Base-by-base conservation (phyloP, 2,888 invertebrate species). In the Ischnus inquisitorius region DNA sequence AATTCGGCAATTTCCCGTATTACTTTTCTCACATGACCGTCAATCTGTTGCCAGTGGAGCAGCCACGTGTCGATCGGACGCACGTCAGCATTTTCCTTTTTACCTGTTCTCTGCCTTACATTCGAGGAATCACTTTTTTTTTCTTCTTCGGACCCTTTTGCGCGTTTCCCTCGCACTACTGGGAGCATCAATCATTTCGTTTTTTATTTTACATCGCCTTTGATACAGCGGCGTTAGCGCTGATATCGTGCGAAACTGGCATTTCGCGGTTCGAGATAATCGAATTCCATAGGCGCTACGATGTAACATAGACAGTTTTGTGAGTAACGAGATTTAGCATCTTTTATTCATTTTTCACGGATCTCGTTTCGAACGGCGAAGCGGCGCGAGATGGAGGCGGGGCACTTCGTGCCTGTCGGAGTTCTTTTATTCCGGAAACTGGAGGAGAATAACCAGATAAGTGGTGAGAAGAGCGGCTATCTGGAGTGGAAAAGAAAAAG, bases 401-500 rank as follows among this genome's bases (percentile, higher is more conserved):
- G 16, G 14, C 25, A 60, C 57, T 60, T 12, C 25, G 12, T 2
- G 16, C 12, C 25, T 16, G 12, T 74, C 72, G 43, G 6, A 75
- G 16, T 54, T 14, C 6, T 43, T 46, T 87, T 71, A 88, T 8
- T 84, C 77, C 6, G 90, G 91, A 39, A 92, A 79, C 80, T 93
- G 93, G 65, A 93, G 71, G 3, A 93, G 89, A 72, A 93, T 91
- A 34, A 92, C 90, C 62, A 93, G 87, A 77, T 93, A 93, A 3
- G 92, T 93, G 22, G 91, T 86, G 69, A 91, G 80, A 39, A 90
- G 48, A 4, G 88, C 88, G 19, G 87, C 84, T 8, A 91, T 91
- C 93, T 93, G 89, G 57, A 89, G 88, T 60, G 22, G 2, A 14
- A 80, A 83, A 74, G 25, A 72, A 14, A 80, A 83, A 74, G 25